phyloP scores from a whole-genome alignment of 2,113 vertebrate genomes.

The Hippocampus guttulatus region DNA sequence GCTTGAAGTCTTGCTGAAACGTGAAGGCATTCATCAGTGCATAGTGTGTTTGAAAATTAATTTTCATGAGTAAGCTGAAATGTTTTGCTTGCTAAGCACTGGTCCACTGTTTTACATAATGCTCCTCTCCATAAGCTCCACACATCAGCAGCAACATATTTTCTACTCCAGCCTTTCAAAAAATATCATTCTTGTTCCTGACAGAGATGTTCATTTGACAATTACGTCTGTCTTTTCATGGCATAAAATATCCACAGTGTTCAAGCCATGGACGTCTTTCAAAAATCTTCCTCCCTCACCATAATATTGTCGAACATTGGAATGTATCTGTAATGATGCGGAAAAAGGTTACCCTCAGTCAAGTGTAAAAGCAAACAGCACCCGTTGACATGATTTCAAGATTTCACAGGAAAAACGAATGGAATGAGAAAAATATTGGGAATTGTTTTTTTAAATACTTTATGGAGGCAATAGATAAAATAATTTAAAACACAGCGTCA shows the following conservation, averaged over 20 bases:
- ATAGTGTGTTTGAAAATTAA: background rate
- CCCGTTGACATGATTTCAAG: background rate
- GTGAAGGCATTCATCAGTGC: background rate
- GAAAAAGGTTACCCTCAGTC: background rate
- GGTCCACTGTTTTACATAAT: background rate
- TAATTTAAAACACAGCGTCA: background rate
- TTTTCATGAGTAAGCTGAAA: slow-evolving; percentile 3
- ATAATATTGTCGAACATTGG: background rate
- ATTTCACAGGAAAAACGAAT: background rate
- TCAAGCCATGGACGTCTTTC: background rate
- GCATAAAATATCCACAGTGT: background rate
- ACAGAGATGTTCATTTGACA: background rate
- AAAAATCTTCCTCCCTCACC: background rate
- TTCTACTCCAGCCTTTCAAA: background rate
- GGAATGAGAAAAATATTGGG: background rate
- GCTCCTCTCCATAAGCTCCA: background rate
- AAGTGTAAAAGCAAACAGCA: background rate
- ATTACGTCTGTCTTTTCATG: background rate
- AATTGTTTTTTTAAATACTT: too few species aligned
- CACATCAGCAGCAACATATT: background rate
- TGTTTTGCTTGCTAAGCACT: background rate
- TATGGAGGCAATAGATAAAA: background rate
- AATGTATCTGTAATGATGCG: background rate
- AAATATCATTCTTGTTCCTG: background rate
- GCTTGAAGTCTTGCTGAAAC: background rate